Evolutionary conservation across 2,113 vertebrate species (phyloP), one percentile per base, ranked within the genome.

Genomic region (Tachuris rubrigastra): DNA sequence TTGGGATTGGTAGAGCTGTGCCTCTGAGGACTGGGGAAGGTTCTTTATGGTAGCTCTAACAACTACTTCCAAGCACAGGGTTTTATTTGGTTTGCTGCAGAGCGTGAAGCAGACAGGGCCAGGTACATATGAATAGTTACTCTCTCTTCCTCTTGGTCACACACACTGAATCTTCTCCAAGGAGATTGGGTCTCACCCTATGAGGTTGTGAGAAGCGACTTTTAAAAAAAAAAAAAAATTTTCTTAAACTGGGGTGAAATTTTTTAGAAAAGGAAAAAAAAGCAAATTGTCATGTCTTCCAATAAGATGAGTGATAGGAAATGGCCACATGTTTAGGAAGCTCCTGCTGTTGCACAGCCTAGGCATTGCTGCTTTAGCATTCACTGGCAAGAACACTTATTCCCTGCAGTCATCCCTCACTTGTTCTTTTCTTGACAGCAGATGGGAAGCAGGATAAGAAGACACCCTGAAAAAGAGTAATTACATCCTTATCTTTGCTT

Each of bases 401-500:
- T 91, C 41, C 20, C 47, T 87, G 66, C 74, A 71, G 35, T 79
- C 71, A 72, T 72, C 15, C 75, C 27, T 82, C 1, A 2, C 71
- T 87, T 12, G 37, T 65, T 93, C 49, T 91, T 76, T 85, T 83
- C 58, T 62, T 94, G 74, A 73, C 28, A 87, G 74, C 78, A 92
- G 62, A 83, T 90, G 75, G 72, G 53, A 90, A 92, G 46, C 78
- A 85, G 46, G 85, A 87, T 78, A 83, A 90, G 71, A 83, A 91
- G 58, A 79, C 46, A 66, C 52, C n/a, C 53, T 94, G 90, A 93
- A 90, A 90, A 89, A 91, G 33, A 56, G 22, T 63, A 76, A 87
- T 88, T 88, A 80, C 49, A n/a, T 93, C 67, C 82, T 85, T 96
- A 85, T 90, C 92, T 95, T 83, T 85, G 71, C 41, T 88, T 83